These are phyloP conservation scores for Chaunax sp. DNA, from an alignment of 2,797 vertebrate species.

Conservation along the genomic window DNA sequence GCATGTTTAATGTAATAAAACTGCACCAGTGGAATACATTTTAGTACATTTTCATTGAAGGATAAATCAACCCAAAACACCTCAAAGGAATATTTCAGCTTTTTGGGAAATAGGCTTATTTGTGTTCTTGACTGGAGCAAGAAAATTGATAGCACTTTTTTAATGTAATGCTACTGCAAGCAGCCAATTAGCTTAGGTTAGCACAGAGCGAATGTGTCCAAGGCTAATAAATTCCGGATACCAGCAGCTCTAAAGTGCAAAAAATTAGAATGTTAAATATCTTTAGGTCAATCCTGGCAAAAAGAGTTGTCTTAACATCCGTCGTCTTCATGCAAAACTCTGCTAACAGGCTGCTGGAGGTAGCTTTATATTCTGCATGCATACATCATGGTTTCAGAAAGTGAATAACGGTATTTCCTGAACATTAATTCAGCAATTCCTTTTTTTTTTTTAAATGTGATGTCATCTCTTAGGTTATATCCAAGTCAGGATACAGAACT, in stretches of 20 bases:
- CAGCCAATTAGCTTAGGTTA: conserved; percentile 18
- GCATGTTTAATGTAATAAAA: conserved; percentile 21
- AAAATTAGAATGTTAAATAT: neutral
- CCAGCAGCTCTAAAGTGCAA: neutral
- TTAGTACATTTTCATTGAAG: conserved; percentile 1
- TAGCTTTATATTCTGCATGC: neutral
- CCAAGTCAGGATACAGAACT: neutral
- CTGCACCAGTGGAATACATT: neutral
- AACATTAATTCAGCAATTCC: no score
- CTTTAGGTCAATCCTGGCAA: neutral
- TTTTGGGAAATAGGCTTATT: neutral
- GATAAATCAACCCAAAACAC: conserved; percentile 9
- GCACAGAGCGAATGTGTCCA: neutral
- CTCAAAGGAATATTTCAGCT: neutral
- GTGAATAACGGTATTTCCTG: no score
- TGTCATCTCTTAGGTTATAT: neutral
- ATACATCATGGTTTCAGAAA: no score
- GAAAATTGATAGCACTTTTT: neutral
- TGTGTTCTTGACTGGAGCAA: neutral
- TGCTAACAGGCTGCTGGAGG: neutral
- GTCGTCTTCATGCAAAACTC: neutral
- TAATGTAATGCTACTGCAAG: neutral
- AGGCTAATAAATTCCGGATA: neutral
- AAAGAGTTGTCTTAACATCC: neutral
- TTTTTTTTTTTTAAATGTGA: no score